Percentiles rank a stretch among this genome's conserved stretches.
These are phyloP conservation scores for Drosophila merina DNA, from an alignment of 2,888 invertebrate genomes.

Conservation along the genomic window DNA sequence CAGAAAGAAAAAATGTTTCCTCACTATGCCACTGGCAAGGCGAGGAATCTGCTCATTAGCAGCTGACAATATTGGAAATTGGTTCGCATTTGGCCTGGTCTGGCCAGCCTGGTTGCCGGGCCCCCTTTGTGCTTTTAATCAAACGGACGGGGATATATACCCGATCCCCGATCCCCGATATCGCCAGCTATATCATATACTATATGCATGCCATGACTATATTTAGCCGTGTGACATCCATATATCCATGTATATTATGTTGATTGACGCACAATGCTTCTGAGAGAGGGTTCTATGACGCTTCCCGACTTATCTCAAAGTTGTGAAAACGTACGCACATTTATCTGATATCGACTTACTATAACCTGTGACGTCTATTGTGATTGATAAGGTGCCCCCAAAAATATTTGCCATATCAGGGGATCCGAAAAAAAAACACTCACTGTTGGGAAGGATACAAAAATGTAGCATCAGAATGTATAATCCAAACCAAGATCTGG, in stretches of 20 bases:
- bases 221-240: conserved; percentile 61
- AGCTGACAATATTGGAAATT: conserved; percentile 43
- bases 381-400: conserved; percentile 16
- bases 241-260: conserved; percentile 51
- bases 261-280: conserved; percentile 71
- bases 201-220: conserved; percentile 45
- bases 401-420: conserved; percentile 17
- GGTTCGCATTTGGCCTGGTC: conserved; percentile 31
- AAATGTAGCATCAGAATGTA: neutral
- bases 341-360: conserved; percentile 16
- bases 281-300: conserved; percentile 58
- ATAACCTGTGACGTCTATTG: conserved; percentile 34
- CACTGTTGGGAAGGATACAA: neutral
- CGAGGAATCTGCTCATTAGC: conserved; percentile 66
- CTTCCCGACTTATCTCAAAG: conserved; percentile 60
- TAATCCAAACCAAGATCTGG: neutral
- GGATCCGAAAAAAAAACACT: neutral
- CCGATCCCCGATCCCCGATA: conserved; percentile 22
- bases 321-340: conserved; percentile 23
- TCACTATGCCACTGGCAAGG: conserved; percentile 40
- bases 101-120: conserved; percentile 22
- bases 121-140: conserved; percentile 55
- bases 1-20: conserved; percentile 51
- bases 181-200: conserved; percentile 32
- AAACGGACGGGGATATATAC: conserved; percentile 48